Base-by-base conservation (phyloP, 2,888 invertebrate genomes). In the Cataglyphis livida region DNA sequence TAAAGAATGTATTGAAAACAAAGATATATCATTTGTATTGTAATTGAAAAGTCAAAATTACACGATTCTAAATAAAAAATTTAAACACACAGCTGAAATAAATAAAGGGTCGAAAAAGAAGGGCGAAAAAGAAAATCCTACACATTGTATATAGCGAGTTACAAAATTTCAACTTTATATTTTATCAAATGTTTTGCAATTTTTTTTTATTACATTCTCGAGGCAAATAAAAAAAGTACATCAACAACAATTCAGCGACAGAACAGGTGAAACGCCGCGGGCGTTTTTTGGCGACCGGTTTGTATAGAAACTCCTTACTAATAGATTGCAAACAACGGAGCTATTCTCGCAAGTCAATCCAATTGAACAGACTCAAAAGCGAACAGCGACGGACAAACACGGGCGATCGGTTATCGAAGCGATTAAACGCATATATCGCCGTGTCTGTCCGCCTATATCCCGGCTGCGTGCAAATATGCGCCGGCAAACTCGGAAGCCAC, bases 381-480 rank as follows among this genome's bases (percentile, higher is more conserved):
- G 91, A 86, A 86, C 88, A 91, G 85, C 89, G 87, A 73, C 86
- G 73, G 82, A 85, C 86, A 92, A 91, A 91, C 87, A 91, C 85
- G 84, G 21, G 62, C 61, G 79, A 84, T 76, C 85, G 59, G 64
- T 81, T 70, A 70, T 78, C 70, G 71, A 61, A 48, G n/a, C 82
- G 76, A 85, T 82, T 74, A 81, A 78, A 73, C 61, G 74, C 41
- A 32, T 59, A 74, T 74, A 51, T 12, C 51, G 35, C n/a, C 59
- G 81, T 68, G 57, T 41, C 61, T 35, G 41, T 83, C 70, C 59
- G n/a, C 2, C 48, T 78, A 70, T 35, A 82, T 73, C 73, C 59
- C 57, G 51, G 28, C 51, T 54, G 57, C 75, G 57, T 78, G 82
- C 82, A 82, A 82, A 82, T 76, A 76, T 76, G 81, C 32, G 62